Percentiles rank a stretch among this genome's conserved stretches.
These are phyloP conservation scores for Dasypolia templi DNA, from an alignment of 2,888 invertebrate genomes.

Conservation along the genomic window DNA sequence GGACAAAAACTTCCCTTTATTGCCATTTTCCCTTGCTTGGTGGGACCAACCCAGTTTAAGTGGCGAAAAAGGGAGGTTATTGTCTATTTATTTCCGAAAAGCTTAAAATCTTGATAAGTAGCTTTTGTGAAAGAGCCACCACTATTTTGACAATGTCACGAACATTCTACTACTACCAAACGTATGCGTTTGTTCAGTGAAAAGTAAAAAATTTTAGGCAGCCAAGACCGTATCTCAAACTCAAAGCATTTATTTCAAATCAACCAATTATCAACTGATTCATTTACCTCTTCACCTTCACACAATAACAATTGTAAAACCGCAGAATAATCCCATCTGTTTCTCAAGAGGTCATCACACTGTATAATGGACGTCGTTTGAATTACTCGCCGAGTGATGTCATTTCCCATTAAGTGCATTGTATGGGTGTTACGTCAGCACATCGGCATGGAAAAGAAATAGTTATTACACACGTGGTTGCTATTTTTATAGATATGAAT, in stretches of 20 bases:
- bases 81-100: not conserved
- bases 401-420: slow-evolving; percentile 74
- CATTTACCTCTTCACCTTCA: slow-evolving; percentile 6
- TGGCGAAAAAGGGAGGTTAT: too few species aligned
- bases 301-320: slow-evolving; percentile 32
- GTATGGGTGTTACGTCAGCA: slow-evolving; percentile 73
- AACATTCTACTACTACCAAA: not conserved
- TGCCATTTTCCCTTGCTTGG: not conserved
- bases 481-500: slow-evolving; percentile 15
- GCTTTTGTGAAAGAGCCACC: not conserved
- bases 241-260: too few species aligned
- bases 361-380: slow-evolving; percentile 50
- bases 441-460: slow-evolving; percentile 74
- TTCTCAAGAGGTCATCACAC: slow-evolving; percentile 61
- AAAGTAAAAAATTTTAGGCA: not conserved
- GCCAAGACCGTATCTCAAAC: too few species aligned
- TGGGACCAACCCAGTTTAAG: too few species aligned
- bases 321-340: slow-evolving; percentile 20
- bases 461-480: slow-evolving; percentile 57
- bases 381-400: slow-evolving; percentile 57
- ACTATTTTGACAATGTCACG: not conserved
- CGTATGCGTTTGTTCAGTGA: not conserved
- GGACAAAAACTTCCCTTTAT: not conserved
- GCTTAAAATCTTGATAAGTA: not conserved
- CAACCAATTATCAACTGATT: not conserved